Base-by-base conservation (phyloP, 2,888 invertebrate species). In the Dermolepida albohirtum region DNA sequence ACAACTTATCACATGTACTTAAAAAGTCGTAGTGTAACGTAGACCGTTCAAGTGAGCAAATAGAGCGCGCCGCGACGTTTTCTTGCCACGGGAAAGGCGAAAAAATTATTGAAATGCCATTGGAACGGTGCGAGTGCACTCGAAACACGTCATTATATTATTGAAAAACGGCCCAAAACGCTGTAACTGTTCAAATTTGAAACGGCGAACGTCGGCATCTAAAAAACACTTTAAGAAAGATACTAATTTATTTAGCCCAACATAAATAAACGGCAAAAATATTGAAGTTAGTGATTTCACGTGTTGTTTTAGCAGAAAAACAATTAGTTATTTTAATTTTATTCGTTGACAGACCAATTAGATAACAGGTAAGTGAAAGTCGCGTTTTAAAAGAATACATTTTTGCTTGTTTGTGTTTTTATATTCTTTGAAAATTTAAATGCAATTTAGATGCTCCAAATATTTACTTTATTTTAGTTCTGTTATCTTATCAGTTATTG, bases 311-410 rank as follows among this genome's bases (percentile, higher is more conserved):
- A 40, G 6, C 5, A 7, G 6, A 47, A 47, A 14, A 14, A 62
- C 12, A 62, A 57, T 40, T 43, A 41, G 22, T 43, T 57, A 2
- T 14, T 10, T 34, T 49, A 49, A 8, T 27, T 6, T n/a, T 17
- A 51, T 51, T 34, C 40, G 51, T 27, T 27, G 5, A 14, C 49
- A 40, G 40, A 22, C 51, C 40, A 50, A 27, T 64, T 50, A 51
- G 50, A 40, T 64, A 64, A 64, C 22, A 64, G 64, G 64, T 64
- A 64, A 50, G 64, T 64, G 64, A 64, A 64, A 64, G 64, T 64
- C 40, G 12, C n/a, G 10, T 59, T 59, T 59, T 57, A 12, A 10
- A 14, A 10, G 29, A n/a, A 14, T 16, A 40, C 34, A 40, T 54
- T 43, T 57, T 57, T 27, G n/a, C 14, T 6, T 43, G 14, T 47